Evolutionary conservation across 1,140 invertebrate genomes (phyloP).

Genomic region (Brachionus sp.): DNA sequence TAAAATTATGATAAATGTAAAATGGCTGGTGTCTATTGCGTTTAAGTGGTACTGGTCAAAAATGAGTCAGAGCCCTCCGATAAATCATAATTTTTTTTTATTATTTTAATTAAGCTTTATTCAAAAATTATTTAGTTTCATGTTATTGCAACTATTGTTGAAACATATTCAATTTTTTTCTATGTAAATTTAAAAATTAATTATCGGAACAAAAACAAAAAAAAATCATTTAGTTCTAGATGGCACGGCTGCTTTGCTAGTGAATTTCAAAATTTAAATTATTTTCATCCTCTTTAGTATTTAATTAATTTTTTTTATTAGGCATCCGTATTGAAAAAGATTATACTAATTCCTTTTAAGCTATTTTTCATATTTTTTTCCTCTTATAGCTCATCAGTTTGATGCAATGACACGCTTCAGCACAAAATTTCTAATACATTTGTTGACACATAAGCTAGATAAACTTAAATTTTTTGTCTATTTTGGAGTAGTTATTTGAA

Average conservation of each 20-base stretch:
- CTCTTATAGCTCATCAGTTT: not conserved
- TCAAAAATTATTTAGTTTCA: not conserved
- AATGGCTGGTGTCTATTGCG: slow-evolving; percentile 2
- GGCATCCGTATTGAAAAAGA: not conserved
- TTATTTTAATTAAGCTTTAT: slow-evolving; percentile 28
- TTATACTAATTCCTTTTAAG: not conserved
- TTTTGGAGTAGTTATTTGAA: not conserved
- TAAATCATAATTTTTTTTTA: slow-evolving; percentile 21
- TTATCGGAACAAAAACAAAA: not conserved
- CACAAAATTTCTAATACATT: not conserved
- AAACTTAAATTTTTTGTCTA: not conserved
- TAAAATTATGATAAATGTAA: slow-evolving; percentile 30
- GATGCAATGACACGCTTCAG: not conserved
- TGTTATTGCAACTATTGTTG: not conserved
- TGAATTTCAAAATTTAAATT: not conserved
- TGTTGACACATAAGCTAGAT: not conserved
- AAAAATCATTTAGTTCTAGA: not conserved
- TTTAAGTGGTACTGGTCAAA: not conserved
- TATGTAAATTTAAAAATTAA: not conserved
- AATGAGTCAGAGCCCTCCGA: not conserved
- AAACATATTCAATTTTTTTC: slow-evolving; percentile 1
- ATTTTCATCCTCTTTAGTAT: not conserved
- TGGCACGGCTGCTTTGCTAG: not conserved
- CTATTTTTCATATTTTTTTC: not conserved
- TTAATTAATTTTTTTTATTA: not conserved